Base-by-base conservation (phyloP, 2,797 vertebrate genomes). In the Dallia pectoralis region DNA sequence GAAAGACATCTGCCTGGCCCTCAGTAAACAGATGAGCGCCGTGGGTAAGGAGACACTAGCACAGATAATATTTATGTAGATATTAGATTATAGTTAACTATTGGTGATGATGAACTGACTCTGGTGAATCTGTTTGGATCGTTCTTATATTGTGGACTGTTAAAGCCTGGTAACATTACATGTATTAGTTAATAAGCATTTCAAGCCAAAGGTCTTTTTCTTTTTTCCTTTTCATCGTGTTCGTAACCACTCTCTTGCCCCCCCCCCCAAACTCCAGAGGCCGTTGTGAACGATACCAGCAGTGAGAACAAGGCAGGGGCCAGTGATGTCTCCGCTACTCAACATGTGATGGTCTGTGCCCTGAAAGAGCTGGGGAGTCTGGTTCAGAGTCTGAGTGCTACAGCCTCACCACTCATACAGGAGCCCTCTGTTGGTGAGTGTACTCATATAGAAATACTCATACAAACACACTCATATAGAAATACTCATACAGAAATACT, bases 331-430 rank as follows among this genome's bases (percentile, higher is more conserved):
- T 96, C 97, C 22, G 96, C 98, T 74, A 99, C 96, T 87, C 98
- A 99, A 87, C 98, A 99, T 0, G 96, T 98, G 29, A 99, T 99
- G 97, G 98, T 99, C 78, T 99, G 98, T 59, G 98, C 97, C 2
- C 93, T 99, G 0, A 96, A 98, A 79, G 97, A 99, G 72, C 93
- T 99, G 22, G 97, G 98, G 62, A 98, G 98, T 83, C 91, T 99
- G 77, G 96, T 99, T 66, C 97, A 98, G 87, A 99, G 98, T 67
- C 88, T 99, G 77, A 98, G 95, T 68, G 96, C 98, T 61, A 99
- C 97, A 0, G 95, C 98, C 1, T 97, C 97, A 15, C 98, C 97
- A 0, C 95, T 99, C 65, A 98, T 99, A 87, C 97, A 98, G 87
- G 98, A 99, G 69, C 95, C 97, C 0, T 98, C 97, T 19, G 94